Evolutionary conservation across 2,797 vertebrate genomes (phyloP), one percentile per base, ranked within the genome.

Genomic region (Melanotaenia parkinsoni): DNA sequence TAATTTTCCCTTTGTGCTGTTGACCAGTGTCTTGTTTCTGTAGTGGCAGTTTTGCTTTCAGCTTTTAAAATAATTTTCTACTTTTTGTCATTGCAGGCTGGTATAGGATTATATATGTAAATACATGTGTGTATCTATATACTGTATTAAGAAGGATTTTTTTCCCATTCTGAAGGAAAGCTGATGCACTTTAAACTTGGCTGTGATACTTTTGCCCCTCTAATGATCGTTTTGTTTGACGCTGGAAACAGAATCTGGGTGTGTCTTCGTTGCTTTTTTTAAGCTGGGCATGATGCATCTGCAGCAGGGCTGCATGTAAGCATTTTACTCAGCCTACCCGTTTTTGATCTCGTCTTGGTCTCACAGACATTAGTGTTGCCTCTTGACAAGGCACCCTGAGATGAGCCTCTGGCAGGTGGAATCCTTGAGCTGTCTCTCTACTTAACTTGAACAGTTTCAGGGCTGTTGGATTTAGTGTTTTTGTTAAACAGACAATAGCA

Each of bases 381-480:
- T 82, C 73, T 82, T 88, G 50, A 86, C 86, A 81, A 67, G 92
- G 93, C 93, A 89, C 93, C 94, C 93, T 88, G 95, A 96, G 93
- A 98, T 97, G 96, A 95, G 93, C 95, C 94, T 95, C 94, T 93
- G 93, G 93, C 94, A 95, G 94, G 93, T 92, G 90, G 86, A 89
- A 91, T 94, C 92, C 93, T 84, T 94, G 89, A 93, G 87, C 88
- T 93, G 90, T 94, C 95, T 94, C 93, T 96, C 95, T 92, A 96
- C 93, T 65, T 95, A 95, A 95, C 91, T 89, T 84, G 67, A 77
- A 77, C 67, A 83, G 80, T 83, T 90, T 83, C 70, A 61, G 74
- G 70, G 72, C 81, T 51, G 51, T 85, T 76, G 67, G 68, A 76
- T 81, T 82, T 63, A 40, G 35, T 40, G 13, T 76, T 80, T 83